phyloP scores from a whole-genome alignment of 2,113 vertebrate genomes.

The Meleagris gallopavo region DNA sequence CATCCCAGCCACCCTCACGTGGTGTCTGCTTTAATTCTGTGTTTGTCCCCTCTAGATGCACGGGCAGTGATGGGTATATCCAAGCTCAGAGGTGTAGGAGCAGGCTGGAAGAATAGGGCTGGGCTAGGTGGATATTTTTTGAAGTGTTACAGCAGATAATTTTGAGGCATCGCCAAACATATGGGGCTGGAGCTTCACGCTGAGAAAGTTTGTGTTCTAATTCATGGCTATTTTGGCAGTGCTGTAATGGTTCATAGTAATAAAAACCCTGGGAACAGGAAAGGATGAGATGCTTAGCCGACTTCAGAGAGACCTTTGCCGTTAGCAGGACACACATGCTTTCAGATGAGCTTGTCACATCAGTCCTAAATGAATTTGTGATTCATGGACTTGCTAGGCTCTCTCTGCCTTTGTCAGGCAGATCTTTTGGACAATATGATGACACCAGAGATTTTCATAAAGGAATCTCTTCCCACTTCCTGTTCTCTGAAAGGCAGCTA shows the following conservation, averaged over 20 bases:
- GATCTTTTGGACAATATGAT: not conserved
- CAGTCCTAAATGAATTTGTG: not conserved
- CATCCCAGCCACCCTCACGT: not conserved
- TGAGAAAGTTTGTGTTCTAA: not conserved
- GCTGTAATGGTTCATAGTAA: not conserved
- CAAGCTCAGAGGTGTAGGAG: not conserved
- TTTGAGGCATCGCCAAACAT: not conserved
- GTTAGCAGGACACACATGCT: not conserved
- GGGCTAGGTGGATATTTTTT: not conserved
- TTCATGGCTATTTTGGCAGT: not conserved
- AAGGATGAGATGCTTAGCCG: not conserved
- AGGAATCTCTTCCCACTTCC: not conserved
- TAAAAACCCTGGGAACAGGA: not conserved
- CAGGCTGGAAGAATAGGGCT: not conserved
- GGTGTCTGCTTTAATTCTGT: not conserved
- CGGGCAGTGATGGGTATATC: not conserved
- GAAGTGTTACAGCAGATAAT: not conserved
- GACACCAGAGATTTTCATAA: not conserved
- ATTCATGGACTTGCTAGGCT: not conserved
- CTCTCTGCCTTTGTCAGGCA: not conserved
- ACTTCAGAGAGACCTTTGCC: not conserved
- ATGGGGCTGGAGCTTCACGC: not conserved
- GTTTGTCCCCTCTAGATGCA: accelerated
- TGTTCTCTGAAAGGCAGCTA: not conserved
- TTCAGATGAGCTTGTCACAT: not conserved